Evolutionary conservation across 2,888 invertebrate genomes (phyloP).

Genomic region (Aphidius colemani): DNA sequence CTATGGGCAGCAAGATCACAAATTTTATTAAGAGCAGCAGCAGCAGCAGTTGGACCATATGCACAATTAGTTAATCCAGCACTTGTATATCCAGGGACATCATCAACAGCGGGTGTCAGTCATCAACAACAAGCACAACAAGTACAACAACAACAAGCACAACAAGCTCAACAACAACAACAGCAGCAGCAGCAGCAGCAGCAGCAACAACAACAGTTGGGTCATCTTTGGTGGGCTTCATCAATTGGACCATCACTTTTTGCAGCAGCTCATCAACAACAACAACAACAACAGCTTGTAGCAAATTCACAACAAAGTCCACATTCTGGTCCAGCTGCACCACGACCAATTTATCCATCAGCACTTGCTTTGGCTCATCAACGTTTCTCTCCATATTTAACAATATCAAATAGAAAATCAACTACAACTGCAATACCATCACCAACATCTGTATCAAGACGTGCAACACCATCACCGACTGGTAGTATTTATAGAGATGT

Average conservation of each 20-base stretch:
- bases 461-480: slow-evolving; percentile 55
- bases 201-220: slow-evolving; percentile 44
- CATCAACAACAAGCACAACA: slow-evolving; percentile 48
- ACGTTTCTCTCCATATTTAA: slow-evolving; percentile 59
- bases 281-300: slow-evolving; percentile 65
- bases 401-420: slow-evolving; percentile 47
- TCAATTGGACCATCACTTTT: slow-evolving; percentile 59
- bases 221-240: slow-evolving; percentile 57
- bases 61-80: slow-evolving; percentile 62
- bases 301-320: slow-evolving; percentile 53
- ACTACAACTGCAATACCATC: slow-evolving; percentile 50
- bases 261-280: slow-evolving; percentile 60
- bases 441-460: slow-evolving; percentile 51
- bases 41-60: slow-evolving; percentile 64
- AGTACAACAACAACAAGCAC: slow-evolving; percentile 41
- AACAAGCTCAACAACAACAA: slow-evolving; percentile 46
- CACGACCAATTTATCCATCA: slow-evolving; percentile 54
- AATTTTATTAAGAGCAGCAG: slow-evolving; percentile 72
- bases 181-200: slow-evolving; percentile 43
- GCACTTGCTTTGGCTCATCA: slow-evolving; percentile 56
- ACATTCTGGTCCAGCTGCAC: slow-evolving; percentile 50
- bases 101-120: slow-evolving; percentile 49
- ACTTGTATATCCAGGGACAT: slow-evolving; percentile 60
- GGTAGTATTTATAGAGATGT: slow-evolving; percentile 57
- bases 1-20: slow-evolving; percentile 78